Base-by-base conservation (phyloP, 92 coral and sea anemone species). In the Zoanthus sociatus region DNA sequence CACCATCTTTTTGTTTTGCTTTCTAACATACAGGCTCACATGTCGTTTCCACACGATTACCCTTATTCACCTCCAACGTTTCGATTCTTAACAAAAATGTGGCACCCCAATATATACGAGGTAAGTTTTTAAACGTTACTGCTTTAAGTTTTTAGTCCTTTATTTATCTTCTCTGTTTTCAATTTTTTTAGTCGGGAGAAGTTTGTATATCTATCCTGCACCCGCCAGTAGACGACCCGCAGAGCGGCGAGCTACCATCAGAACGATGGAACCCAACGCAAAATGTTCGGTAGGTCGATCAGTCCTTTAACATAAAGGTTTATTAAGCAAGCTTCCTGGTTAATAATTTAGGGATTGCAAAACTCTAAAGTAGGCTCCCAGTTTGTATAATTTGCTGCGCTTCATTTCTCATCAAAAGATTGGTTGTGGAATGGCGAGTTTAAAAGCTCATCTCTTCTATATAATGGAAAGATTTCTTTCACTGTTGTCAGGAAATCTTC, bases 221-320 rank as follows among this genome's bases (percentile, higher is more conserved):
- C 86, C 99, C 99, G 17, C 99, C 99, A 7, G 98, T 97, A 9
- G 98, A 97, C 48, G 99, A 97, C 78, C 99, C 99, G 15, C 99
- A 97, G 67, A 97, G 99, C 78, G 99, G 99, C 44, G 99, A 97
- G 73, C 84, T 97, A 51, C 99, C 99, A 20, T 97, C 99, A 8
- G 99, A 97, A 89, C 92, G 99, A 71, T 97, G 99, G 99, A 97
- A 97, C 84, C 99, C 99, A 0, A 97, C 99, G n/a, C 99, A 97
- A 48, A 97, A 92, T 72, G 99, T 97, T 83, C 92, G 99, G 99
- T 97, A 86, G 86, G 91, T 92, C 47, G 4, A 42, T 31, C 46
- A 5, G 9, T 69, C 31, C 31, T 5, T 30, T 30, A 69, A 5
- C 9, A 44, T 8, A 26, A 30, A 26, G 30, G 30, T 31, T 69